Base-by-base conservation (phyloP, 1,140 invertebrate species). In the Philopotamus ludificatus region DNA sequence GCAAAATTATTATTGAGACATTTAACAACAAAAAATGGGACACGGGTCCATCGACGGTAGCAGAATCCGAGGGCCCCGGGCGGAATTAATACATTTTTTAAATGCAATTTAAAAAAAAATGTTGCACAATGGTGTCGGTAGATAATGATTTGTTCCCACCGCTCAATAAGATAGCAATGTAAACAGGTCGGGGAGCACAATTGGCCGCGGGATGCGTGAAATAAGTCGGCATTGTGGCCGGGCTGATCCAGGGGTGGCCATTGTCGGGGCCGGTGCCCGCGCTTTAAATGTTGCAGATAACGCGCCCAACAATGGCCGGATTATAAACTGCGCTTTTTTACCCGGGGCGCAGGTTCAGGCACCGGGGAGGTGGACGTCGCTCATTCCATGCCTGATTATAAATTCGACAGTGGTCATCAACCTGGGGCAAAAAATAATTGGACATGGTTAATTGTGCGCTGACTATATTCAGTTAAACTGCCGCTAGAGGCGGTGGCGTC, bases 271-370 rank as follows among this genome's bases (percentile, higher is more conserved):
- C 47, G 60, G 10, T 26, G 20, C 44, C 7, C 58, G 58, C 21
- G 60, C 3, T 34, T 34, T 50, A 26, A 62, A 50, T 61, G 47
- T 49, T 20, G 47, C 44, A 62, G 60, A 62, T 62, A 62, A 62
- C 28, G 60, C 25, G 4, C 25, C 26, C 50, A 26, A 62, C 60
- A 62, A 62, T 51, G 47, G 44, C 44, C 1, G 60, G 60, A 51
- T 62, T 62, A 62, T 50, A 62, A 62, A 62, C 21, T 62, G 60
- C 47, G 39, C 28, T 39, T 55, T 49, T 49, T 49, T 49, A 49
- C 9, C 47, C 47, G n/a, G 3, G 3, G 20, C 15, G 15, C 22
- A 18, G 12, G 28, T 34, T 34, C 4, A 34, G 4, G 28, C 4
- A 34, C 28, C 12, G 28, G n/a, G n/a, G n/a, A n/a, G n/a, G n/a